Percentiles rank a stretch among this genome's conserved stretches.
Conservation (phyloP, 2,888 invertebrate species). For the Pammene aurita region DNA sequence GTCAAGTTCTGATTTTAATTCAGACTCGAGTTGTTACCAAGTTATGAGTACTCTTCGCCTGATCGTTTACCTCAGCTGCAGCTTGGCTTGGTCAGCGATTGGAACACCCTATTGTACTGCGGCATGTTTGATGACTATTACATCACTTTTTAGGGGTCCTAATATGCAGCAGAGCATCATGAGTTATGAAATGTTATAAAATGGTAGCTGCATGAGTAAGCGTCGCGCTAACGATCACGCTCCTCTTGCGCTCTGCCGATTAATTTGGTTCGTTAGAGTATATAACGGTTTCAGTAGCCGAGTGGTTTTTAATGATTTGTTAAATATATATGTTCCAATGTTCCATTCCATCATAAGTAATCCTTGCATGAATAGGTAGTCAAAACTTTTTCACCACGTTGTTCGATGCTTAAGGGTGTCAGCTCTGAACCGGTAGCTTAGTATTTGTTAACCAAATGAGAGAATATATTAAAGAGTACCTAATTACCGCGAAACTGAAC, state of each 20-base stretch:
- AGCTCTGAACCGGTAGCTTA: neutral
- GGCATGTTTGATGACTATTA: neutral
- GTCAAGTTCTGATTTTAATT: too few relatives aligned
- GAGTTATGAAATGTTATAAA: slow-evolving; percentile 14
- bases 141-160: slow-evolving; percentile 7
- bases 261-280: slow-evolving; percentile 7
- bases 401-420: slow-evolving; percentile 3
- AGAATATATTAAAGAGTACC: slow-evolving; percentile 28
- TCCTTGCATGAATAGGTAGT: neutral
- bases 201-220: neutral
- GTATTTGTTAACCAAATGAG: slow-evolving; percentile 38
- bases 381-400: neutral
- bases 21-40: too few relatives aligned
- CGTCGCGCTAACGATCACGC: slow-evolving; percentile 9
- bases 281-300: neutral
- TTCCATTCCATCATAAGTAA: too few relatives aligned
- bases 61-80: too few relatives aligned
- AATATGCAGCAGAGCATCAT: neutral
- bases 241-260: neutral
- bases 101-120: neutral
- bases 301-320: neutral
- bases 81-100: too few relatives aligned
- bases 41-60: too few relatives aligned
- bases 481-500: slow-evolving; percentile 39
- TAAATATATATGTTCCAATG: neutral